These are phyloP conservation scores for Agrenia bidenticulata DNA, from an alignment of 2,888 invertebrate species.

Conservation along the genomic window DNA sequence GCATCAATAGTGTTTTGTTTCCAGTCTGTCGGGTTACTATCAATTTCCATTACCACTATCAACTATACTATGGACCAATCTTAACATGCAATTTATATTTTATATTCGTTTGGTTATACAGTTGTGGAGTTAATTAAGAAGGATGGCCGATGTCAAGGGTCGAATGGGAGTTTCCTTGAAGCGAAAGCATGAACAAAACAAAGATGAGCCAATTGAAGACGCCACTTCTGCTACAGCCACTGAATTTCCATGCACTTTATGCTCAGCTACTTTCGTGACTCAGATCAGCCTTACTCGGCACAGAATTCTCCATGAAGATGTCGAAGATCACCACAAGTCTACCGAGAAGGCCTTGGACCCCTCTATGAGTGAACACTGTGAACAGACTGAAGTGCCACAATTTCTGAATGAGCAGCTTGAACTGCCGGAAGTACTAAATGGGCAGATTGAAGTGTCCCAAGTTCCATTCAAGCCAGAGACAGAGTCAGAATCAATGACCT, in stretches of 20 bases:
- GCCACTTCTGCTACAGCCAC: neutral
- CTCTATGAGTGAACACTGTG: neutral
- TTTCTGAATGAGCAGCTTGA: too few species aligned
- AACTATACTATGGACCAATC: too few species aligned
- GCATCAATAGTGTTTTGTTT: too few species aligned
- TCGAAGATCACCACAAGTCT: neutral
- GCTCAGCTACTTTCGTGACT: conserved; percentile 46
- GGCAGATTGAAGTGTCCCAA: too few species aligned
- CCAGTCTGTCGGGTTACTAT: too few species aligned
- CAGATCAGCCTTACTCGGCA: conserved; percentile 42
- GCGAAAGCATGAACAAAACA: conserved; percentile 19
- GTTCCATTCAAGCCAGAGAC: too few species aligned
- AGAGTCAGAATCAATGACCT: neutral
- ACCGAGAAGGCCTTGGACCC: neutral
- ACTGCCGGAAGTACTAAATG: too few species aligned
- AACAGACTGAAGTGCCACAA: too few species aligned
- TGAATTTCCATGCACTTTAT: conserved; percentile 40
- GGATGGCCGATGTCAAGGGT: neutral
- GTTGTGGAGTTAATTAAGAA: too few species aligned
- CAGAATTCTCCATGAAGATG: conserved; percentile 35
- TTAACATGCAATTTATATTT: too few species aligned
- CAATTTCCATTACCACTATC: too few species aligned
- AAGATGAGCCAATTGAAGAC: conserved; percentile 6
- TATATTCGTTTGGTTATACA: too few species aligned
- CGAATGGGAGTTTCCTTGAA: conserved; percentile 15